These are phyloP conservation scores for Helarctos malayanus DNA, from an alignment of 2,797 vertebrate genomes.

Conservation along the genomic window DNA sequence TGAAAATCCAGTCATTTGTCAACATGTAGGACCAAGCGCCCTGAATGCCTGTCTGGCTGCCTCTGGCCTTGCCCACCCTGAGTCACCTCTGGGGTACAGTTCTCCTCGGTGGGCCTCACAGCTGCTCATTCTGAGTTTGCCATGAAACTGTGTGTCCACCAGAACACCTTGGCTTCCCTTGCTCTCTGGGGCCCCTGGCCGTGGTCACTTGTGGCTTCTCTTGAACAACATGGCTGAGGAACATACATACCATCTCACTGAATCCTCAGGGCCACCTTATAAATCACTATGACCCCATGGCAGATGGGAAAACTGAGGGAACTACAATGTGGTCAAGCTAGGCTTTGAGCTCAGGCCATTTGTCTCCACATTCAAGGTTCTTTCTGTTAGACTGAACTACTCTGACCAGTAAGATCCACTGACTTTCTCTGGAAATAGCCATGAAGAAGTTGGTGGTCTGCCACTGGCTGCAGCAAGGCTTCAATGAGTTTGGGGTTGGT, in stretches of 20 bases:
- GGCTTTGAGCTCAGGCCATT: not conserved
- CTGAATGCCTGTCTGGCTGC: not conserved
- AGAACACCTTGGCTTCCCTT: not conserved
- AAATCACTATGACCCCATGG: not conserved
- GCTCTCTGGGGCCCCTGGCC: not conserved
- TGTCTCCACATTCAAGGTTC: rapidly evolving
- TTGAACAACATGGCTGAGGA: not conserved
- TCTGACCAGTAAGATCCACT: not conserved
- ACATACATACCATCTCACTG: rapidly evolving
- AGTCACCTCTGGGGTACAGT: not conserved
- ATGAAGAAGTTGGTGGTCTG: not conserved
- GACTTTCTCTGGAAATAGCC: not conserved
- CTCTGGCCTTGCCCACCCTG: not conserved
- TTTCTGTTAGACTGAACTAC: rapidly evolving
- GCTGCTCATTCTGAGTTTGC: not conserved
- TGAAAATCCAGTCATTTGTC: constrained; percentile 72
- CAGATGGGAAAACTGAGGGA: not conserved
- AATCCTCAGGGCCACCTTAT: not conserved
- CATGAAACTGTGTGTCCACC: not conserved
- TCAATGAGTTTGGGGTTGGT: not conserved
- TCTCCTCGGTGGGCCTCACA: rapidly evolving
- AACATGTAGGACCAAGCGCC: not conserved
- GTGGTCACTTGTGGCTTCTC: not conserved
- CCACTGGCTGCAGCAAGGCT: not conserved
- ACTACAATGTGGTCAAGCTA: too few relatives aligned